Base-by-base conservation (phyloP, 2,113 vertebrate species). In the Thymallus thymallus region DNA sequence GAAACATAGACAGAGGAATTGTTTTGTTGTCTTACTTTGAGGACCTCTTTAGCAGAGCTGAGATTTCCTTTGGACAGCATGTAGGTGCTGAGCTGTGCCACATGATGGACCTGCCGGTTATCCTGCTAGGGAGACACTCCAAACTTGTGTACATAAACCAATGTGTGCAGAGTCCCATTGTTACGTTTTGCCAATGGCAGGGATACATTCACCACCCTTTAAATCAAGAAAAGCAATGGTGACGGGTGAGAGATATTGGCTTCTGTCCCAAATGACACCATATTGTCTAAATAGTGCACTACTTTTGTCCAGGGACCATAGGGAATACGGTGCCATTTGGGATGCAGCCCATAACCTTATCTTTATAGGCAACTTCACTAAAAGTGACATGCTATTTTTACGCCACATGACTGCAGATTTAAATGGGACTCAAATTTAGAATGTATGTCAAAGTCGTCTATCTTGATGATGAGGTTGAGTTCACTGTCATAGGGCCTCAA, bases 51-150 rank as follows among this genome's bases (percentile, higher is more conserved):
- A 85, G n/a, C 14, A 14, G 65, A 45, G 46, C 30, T 35, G 13
- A 24, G 2, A 4, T 51, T 30, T n/a, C 7, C 35, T 64, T 88
- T 84, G 76, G 94, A 94, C n/a, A 93, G 77, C 92, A 96, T 94
- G 83, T 96, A 96, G 0, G 95, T 95, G 68, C 96, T 99, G 66
- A 99, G 94, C 69, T 94, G 94, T 61, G 94, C 94, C 45, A 96
- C 91, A 6, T 95, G 87, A 86, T 98, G 96, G 64, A 98, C 96
- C 58, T 98, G 94, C 85, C 94, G 95, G 63, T 90, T 90, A 22
- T 99, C 98, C 6, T 96, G 94, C 95, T 97, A 95, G 0, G 97
- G 98, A 32, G 94, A 92, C 69, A 94, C 64, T 12, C 96, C 95
- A 51, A 93, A 92, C 71, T 95, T 96, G 84, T 99, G 98, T 68